A percentile compares a stretch with the other conserved stretches of the same genome.
Evolutionary conservation across 2,113 vertebrate species (phyloP).

Genomic region (Tamias sibiricus): DNA sequence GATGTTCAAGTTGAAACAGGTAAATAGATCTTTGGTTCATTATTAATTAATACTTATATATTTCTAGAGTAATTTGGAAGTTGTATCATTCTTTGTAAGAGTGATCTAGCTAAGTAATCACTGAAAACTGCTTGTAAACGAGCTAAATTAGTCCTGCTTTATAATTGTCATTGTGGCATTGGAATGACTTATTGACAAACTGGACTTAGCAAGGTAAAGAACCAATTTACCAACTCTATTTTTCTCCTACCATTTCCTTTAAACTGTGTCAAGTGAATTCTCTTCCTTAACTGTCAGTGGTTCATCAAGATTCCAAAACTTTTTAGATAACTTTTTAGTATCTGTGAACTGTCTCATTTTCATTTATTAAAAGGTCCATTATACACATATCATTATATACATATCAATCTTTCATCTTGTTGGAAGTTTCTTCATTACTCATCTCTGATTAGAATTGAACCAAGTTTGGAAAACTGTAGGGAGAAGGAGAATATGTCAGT

Average conservation of each 20-base stretch:
- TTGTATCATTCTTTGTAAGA: slow-evolving; percentile 35
- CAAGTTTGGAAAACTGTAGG: neutral
- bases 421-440: neutral
- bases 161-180: neutral
- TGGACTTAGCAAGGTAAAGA: neutral
- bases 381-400: neutral
- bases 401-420: neutral
- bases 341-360: neutral
- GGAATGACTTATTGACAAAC: neutral
- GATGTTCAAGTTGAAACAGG: slow-evolving; percentile 90
- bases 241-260: neutral
- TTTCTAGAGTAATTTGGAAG: neutral
- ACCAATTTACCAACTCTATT: neutral
- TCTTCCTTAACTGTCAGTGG: neutral
- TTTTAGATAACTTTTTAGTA: neutral
- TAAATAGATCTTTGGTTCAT: slow-evolving; percentile 75
- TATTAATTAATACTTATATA: neutral
- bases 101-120: neutral
- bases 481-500: neutral
- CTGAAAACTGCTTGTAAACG: neutral
- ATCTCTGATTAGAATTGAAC: neutral
- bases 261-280: neutral
- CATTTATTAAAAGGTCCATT: neutral
- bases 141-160: neutral
- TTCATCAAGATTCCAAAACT: neutral